Evolutionary conservation across 2,888 invertebrate species (phyloP), one percentile per base, ranked within the genome.

Genomic region (Pterostichus madidus): DNA sequence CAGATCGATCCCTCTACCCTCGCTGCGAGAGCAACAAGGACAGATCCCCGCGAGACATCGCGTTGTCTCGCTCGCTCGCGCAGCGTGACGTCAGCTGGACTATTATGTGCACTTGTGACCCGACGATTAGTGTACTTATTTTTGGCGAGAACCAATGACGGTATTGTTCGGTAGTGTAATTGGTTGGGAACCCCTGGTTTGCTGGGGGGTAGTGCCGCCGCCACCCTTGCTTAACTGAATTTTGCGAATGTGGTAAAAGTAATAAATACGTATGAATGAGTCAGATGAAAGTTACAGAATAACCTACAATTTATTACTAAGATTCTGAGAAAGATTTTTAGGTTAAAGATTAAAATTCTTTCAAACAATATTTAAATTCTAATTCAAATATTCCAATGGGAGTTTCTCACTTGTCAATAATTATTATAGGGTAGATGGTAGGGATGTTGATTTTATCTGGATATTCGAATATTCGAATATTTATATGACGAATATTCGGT

Each of bases 71-170:
- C n/a, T 79, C 49, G 15, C n/a, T 24, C 24, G 11, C 64, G 10
- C 32, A 52, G 52, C 8, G 31, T 75, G 53, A 75, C 32, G 75
- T 49, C 49, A 32, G 75, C 4, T 15, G 24, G n/a, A 56, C 56
- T 53, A 77, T 77, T 77, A 77, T 56, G 56, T 56, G 39, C 77
- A 77, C 56, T 77, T 77, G 56, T 53, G 77, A 35, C 56, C 64
- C 64, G 35, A 24, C n/a, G 32, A 32, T 64, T 64, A 35, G 64
- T 35, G 35, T 64, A 64, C 31, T 64, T 24, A 24, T 59, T 59
- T 59, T 59, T 24, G 24, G 24, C 24, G 24, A 24, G 24, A 1
- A 24, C 24, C 24, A 1, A 24, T 3, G 59, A 17, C 31, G 3
- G 64, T 64, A 59, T 64, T 11, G 32, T 64, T 64, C 7, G 64